Conservation (phyloP, 2,113 vertebrate genomes). For the Grammomys surdaster region DNA sequence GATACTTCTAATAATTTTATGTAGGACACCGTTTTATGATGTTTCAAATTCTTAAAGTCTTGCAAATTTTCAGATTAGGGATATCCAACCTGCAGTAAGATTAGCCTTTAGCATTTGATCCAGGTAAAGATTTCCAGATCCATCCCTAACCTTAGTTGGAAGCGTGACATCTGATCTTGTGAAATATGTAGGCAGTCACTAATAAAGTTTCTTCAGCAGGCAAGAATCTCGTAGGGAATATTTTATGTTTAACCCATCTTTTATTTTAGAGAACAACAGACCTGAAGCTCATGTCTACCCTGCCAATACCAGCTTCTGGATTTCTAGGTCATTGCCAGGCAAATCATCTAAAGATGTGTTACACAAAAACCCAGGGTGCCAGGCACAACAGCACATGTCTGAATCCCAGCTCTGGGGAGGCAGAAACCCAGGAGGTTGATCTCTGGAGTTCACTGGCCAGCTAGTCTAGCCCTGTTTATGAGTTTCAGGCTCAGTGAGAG, state of each 20-base stretch:
- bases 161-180: not conserved
- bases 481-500: not conserved
- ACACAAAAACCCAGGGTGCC: not conserved
- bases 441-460: not conserved
- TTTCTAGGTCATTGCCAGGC: not conserved
- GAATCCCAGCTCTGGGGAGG: not conserved
- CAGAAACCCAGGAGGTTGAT: not conserved
- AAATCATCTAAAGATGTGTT: not conserved
- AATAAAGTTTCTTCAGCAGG: not conserved
- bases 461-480: not conserved
- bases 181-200: not conserved
- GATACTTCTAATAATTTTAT: not conserved
- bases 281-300: not conserved
- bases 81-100: not conserved
- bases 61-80: not conserved
- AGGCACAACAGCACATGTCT: not conserved
- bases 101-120: not conserved
- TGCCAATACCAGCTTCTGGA: not conserved
- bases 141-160: not conserved
- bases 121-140: not conserved
- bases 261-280: not conserved
- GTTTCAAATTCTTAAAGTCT: not conserved
- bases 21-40: not conserved
- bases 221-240: not conserved
- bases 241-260: no score